Evolutionary conservation across 2,113 vertebrate genomes (phyloP).

Genomic region (Thomomys bottae): DNA sequence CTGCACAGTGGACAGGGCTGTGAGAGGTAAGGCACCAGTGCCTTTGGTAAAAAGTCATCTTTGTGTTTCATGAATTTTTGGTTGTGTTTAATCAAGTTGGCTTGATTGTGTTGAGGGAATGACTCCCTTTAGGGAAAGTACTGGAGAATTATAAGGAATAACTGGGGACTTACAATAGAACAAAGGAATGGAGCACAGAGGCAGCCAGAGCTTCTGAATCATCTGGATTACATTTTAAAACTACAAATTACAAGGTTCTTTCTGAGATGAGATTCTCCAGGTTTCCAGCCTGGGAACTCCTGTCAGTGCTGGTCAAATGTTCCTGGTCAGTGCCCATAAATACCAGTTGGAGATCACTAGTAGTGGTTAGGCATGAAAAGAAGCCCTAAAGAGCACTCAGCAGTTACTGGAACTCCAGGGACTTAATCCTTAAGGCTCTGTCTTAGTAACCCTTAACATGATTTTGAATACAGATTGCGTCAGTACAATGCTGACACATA

Average conservation of each 20-base stretch:
- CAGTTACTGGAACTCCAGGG: neutral
- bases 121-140: rapidly evolving
- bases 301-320: neutral
- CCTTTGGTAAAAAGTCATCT: too few species aligned
- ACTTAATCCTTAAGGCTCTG: neutral
- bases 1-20: conserved; percentile 93
- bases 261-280: neutral
- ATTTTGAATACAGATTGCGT: neutral
- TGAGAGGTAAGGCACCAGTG: conserved; percentile 85
- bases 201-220: neutral
- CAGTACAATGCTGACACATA: neutral
- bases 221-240: neutral
- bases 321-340: neutral
- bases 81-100: neutral
- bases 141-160: neutral
- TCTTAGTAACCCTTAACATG: neutral
- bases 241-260: neutral
- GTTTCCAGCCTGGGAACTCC: neutral
- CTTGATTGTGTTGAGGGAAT: neutral
- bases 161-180: neutral
- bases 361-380: neutral
- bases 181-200: too few species aligned
- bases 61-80: neutral
- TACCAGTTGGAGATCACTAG: neutral
- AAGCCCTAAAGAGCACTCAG: neutral